A percentile compares a stretch with the other conserved stretches of the same genome.
Evolutionary conservation across 2,888 invertebrate species (phyloP).

Genomic region (Pollenia amentaria): DNA sequence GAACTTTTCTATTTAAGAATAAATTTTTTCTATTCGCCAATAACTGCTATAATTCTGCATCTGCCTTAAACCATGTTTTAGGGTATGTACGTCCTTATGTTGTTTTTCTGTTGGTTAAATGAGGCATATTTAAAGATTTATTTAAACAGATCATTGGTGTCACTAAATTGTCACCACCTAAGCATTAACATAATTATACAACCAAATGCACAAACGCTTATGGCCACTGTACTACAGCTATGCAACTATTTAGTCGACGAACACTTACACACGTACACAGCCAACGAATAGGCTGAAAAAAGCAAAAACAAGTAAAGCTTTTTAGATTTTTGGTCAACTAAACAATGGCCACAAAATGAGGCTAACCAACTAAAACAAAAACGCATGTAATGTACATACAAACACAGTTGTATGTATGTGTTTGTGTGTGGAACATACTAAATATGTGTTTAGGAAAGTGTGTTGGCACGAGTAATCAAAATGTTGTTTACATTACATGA

Average conservation of each 20-base stretch:
- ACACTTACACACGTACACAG: not conserved
- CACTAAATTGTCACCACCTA: constrained; percentile 78
- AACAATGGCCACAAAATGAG: constrained; percentile 73
- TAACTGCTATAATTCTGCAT: constrained; percentile 16
- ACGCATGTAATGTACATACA: constrained; percentile 41
- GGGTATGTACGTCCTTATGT: constrained; percentile 18
- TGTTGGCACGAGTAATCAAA: constrained; percentile 60
- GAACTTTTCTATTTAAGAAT: not conserved
- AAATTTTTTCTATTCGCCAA: constrained; percentile 23
- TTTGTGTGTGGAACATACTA: not conserved
- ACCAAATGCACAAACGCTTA: constrained; percentile 64
- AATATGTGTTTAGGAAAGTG: constrained; percentile 37
- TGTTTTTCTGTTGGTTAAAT: constrained; percentile 65
- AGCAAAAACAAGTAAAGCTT: constrained; percentile 70
- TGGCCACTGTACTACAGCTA: constrained; percentile 37
- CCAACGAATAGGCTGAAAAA: constrained; percentile 34
- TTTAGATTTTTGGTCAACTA: constrained; percentile 74
- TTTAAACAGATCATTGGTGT: constrained; percentile 75
- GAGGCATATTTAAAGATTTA: constrained; percentile 75
- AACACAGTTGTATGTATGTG: not conserved
- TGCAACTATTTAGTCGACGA: not conserved
- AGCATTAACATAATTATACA: constrained; percentile 81
- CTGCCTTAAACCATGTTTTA: constrained; percentile 5
- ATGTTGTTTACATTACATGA: constrained; percentile 68
- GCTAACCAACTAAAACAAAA: constrained; percentile 72